These are phyloP conservation scores for Coecobrya sp. DNA, from an alignment of 2,888 invertebrate species.

Conservation along the genomic window DNA sequence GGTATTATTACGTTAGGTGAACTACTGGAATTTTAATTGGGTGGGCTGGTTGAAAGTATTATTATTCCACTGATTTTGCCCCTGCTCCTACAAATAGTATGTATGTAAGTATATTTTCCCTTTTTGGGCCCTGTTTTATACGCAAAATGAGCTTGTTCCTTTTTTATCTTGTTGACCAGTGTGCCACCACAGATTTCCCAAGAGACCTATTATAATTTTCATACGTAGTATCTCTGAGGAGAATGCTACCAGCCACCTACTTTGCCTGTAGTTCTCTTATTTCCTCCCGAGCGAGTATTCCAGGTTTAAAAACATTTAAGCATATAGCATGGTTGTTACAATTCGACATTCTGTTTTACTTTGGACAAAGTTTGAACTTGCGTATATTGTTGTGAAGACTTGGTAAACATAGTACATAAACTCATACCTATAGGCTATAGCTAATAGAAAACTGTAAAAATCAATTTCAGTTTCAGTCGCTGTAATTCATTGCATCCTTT, in stretches of 20 bases:
- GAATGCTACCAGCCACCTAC: background rate
- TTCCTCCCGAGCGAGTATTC: background rate
- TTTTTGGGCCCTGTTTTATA: background rate
- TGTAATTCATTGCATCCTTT: slow-evolving; percentile 64
- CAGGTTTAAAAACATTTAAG: background rate
- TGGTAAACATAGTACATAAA: background rate
- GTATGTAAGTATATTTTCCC: background rate
- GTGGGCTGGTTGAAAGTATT: slow-evolving; percentile 27
- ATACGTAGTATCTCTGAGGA: slow-evolving; percentile 47
- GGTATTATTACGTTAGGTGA: slow-evolving; percentile 7
- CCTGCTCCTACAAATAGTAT: background rate
- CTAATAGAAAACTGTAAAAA: background rate
- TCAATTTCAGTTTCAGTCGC: slow-evolving; percentile 49
- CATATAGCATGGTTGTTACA: background rate
- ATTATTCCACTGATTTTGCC: slow-evolving; percentile 31
- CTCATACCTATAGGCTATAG: background rate
- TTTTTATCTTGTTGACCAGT: slow-evolving; percentile 73
- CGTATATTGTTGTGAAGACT: background rate
- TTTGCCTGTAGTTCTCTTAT: background rate
- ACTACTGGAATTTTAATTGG: slow-evolving; percentile 74
- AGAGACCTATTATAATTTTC: slow-evolving; percentile 76
- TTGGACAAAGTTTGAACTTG: background rate
- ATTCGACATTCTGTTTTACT: background rate
- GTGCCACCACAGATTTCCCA: slow-evolving; percentile 68
- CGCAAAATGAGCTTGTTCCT: slow-evolving; percentile 20